Evolutionary conservation across 2,797 vertebrate species (phyloP).

Genomic region (Amblyraja radiata): DNA sequence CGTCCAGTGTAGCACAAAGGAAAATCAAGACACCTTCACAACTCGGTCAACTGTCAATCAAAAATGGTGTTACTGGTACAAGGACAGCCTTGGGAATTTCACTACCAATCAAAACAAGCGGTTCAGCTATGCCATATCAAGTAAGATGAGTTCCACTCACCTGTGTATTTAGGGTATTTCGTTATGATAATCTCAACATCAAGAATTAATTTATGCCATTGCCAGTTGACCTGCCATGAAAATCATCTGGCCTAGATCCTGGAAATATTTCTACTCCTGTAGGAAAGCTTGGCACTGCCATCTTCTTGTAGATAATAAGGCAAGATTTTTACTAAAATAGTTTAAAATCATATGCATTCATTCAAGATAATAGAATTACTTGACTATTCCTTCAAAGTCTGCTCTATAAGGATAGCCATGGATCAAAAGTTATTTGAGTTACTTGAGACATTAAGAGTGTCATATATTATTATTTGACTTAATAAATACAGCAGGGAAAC

Average conservation of each 20-base stretch:
- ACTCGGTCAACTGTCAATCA: background rate
- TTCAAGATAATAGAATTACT: background rate
- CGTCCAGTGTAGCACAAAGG: background rate
- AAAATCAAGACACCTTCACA: background rate
- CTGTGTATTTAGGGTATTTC: background rate
- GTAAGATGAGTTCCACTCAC: background rate
- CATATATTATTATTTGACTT: no score
- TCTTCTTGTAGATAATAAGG: background rate
- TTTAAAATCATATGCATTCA: background rate
- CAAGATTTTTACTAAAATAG: background rate
- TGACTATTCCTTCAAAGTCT: background rate
- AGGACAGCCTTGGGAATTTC: background rate
- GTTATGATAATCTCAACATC: background rate
- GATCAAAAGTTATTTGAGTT: background rate
- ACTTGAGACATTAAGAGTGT: background rate
- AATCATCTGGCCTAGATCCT: background rate
- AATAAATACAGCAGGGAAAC: no score
- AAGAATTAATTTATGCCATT: background rate
- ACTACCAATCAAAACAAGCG: background rate
- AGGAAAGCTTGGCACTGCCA: background rate
- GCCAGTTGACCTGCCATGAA: background rate
- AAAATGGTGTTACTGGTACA: background rate
- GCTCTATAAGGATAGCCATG: background rate
- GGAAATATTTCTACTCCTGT: background rate
- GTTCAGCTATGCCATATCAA: background rate